These are phyloP conservation scores for Drosophila ficusphila DNA, from an alignment of 1,140 invertebrate species.

Conservation along the genomic window DNA sequence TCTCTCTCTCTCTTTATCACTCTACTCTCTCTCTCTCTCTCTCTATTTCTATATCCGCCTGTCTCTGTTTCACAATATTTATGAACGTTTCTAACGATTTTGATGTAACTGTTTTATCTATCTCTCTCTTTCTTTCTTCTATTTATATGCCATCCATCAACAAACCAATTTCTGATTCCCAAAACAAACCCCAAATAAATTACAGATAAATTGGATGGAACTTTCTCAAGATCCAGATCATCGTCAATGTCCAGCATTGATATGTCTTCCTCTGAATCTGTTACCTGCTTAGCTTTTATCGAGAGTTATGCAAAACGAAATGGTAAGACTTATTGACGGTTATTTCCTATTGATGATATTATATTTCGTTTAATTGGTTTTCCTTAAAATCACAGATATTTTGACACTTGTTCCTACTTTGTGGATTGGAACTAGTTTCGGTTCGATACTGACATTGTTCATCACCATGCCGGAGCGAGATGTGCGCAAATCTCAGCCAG, in stretches of 20 bases:
- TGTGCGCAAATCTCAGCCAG: conserved; percentile 93
- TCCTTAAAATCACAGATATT: conserved; percentile 68
- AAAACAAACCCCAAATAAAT: conserved; percentile 48
- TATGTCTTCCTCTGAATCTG: conserved; percentile 97
- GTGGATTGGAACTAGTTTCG: conserved; percentile 98
- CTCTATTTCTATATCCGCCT: conserved; percentile 45
- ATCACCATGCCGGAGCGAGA: conserved; percentile 93
- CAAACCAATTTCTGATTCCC: conserved; percentile 8
- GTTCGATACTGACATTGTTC: conserved; percentile 96
- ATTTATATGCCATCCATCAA: conserved; percentile 29
- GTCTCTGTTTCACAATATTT: conserved; percentile 40
- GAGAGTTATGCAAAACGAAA: conserved; percentile 97
- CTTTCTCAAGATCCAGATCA: conserved; percentile 97
- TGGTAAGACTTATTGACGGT: conserved; percentile 89
- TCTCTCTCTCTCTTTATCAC: conserved; percentile 48
- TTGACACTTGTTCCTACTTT: conserved; percentile 89
- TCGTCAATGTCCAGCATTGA: conserved; percentile 98
- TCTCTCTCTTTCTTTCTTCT: conserved; percentile 42
- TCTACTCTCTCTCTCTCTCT: conserved; percentile 37
- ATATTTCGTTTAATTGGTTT: neutral
- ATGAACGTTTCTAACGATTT: conserved; percentile 33
- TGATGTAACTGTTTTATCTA: conserved; percentile 46
- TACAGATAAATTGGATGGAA: conserved; percentile 97
- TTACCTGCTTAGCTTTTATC: conserved; percentile 97
- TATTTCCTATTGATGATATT: neutral